Conservation (phyloP, 2,888 invertebrate genomes). For the Parelbella ahira region DNA sequence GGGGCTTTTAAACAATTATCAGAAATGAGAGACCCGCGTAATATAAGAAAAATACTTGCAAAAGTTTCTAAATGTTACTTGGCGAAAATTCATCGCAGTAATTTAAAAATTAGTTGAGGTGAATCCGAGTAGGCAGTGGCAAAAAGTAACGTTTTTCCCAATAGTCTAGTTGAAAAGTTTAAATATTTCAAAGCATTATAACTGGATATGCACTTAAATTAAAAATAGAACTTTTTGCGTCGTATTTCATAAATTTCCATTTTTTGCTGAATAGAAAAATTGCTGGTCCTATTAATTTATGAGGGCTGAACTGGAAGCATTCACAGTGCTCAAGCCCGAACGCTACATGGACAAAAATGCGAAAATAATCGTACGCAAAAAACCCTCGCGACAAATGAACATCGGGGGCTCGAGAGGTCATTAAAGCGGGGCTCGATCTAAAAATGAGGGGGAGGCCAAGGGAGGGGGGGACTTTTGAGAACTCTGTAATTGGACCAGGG, state of each 20-base stretch:
- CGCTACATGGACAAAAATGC: conserved; percentile 55
- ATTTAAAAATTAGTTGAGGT: conserved; percentile 6
- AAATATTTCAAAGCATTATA: conserved; percentile 23
- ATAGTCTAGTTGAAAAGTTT: conserved; percentile 13
- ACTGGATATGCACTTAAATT: conserved; percentile 23
- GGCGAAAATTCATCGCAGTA: conserved; percentile 9
- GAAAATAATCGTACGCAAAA: conserved; percentile 70
- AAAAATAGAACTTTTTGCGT: conserved; percentile 22
- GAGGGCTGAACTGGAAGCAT: conserved; percentile 30
- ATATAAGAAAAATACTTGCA: conserved; percentile 5
- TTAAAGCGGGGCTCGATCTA: conserved; percentile 78
- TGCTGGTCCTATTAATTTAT: conserved; percentile 25
- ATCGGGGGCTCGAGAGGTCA: conserved; percentile 78
- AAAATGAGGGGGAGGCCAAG: conserved; percentile 62
- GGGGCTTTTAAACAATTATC: conserved; percentile 56
- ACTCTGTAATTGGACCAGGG: conserved; percentile 78
- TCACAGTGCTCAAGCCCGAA: conserved; percentile 49
- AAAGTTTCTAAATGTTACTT: background rate
- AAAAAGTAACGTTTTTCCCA: conserved; percentile 11
- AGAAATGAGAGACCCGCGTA: conserved; percentile 13
- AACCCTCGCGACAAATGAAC: conserved; percentile 78
- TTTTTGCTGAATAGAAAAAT: conserved; percentile 25
- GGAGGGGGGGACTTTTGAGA: conserved; percentile 68
- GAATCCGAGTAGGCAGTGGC: background rate
- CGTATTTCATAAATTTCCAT: conserved; percentile 20